phyloP scores from a whole-genome alignment of 2,113 vertebrate species.

The Rhipidura dahli region DNA sequence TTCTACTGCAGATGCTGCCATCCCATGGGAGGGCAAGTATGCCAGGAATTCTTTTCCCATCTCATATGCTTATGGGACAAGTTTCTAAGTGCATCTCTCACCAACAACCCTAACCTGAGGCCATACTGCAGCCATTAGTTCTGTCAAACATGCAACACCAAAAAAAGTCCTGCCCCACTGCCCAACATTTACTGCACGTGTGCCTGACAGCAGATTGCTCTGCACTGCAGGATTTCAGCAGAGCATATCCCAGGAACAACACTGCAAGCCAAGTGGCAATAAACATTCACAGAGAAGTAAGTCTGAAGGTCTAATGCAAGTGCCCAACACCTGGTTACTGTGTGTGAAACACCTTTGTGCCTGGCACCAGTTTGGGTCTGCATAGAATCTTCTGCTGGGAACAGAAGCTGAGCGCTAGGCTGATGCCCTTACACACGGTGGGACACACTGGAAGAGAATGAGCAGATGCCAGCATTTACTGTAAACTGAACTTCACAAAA shows the following conservation, averaged over 20 bases:
- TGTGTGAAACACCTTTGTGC: not conserved
- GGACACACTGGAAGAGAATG: not conserved
- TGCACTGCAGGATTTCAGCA: not conserved
- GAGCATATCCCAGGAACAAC: not conserved
- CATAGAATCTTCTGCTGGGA: not conserved
- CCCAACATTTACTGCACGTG: not conserved
- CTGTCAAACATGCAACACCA: not conserved
- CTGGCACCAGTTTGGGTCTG: not conserved
- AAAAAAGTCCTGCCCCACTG: not conserved
- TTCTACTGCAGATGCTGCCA: not conserved
- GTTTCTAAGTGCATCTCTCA: not conserved
- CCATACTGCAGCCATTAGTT: not conserved
- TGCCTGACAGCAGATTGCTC: not conserved
- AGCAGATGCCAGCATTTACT: not conserved
- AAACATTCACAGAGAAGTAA: not conserved
- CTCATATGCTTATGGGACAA: not conserved
- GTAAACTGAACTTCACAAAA: not conserved
- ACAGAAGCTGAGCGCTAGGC: not conserved
- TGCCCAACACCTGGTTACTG: not conserved
- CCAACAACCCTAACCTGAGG: not conserved
- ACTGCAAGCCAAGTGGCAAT: not conserved
- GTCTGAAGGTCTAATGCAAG: not conserved
- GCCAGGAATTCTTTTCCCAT: not conserved
- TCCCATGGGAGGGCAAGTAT: not conserved
- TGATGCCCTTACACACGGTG: not conserved